phyloP scores from a whole-genome alignment of 2,888 invertebrate species.

The Pseudococcus viburni region DNA sequence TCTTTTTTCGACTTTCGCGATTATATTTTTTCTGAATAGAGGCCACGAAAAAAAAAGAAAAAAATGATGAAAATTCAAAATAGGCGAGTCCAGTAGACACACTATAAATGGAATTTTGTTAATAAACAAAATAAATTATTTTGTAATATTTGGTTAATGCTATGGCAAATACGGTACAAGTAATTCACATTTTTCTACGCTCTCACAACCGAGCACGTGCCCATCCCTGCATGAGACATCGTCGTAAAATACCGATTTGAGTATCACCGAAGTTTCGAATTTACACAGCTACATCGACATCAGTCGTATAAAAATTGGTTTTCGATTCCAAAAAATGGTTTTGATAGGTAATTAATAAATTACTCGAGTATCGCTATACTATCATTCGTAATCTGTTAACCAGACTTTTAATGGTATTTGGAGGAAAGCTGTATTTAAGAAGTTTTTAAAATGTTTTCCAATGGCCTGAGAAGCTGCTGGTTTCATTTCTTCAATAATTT shows the following conservation, averaged over 20 bases:
- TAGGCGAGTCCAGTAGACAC: too few species aligned
- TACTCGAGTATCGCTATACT: neutral
- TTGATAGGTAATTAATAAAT: neutral
- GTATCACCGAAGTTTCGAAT: neutral
- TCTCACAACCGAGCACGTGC: neutral
- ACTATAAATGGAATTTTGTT: constrained; percentile 1
- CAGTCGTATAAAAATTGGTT: neutral
- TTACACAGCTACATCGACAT: neutral
- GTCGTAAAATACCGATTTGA: neutral
- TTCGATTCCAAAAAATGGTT: neutral
- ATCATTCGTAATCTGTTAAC: constrained; percentile 69
- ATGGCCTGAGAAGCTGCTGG: constrained; percentile 82
- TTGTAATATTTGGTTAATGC: constrained; percentile 43
- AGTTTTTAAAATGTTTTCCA: constrained; percentile 81
- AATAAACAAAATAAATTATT: constrained; percentile 48
- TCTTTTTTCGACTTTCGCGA: too few species aligned
- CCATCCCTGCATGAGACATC: neutral
- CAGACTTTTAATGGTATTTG: constrained; percentile 80
- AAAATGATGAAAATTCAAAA: too few species aligned
- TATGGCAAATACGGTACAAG: constrained; percentile 20
- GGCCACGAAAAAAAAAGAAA: too few species aligned
- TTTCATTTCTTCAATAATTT: constrained; percentile 87
- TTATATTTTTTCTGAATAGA: too few species aligned
- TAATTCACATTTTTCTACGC: constrained; percentile 1
- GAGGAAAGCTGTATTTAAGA: constrained; percentile 81